Evolutionary conservation across 1,140 invertebrate genomes (phyloP).

Genomic region (Plutomurus gul): DNA sequence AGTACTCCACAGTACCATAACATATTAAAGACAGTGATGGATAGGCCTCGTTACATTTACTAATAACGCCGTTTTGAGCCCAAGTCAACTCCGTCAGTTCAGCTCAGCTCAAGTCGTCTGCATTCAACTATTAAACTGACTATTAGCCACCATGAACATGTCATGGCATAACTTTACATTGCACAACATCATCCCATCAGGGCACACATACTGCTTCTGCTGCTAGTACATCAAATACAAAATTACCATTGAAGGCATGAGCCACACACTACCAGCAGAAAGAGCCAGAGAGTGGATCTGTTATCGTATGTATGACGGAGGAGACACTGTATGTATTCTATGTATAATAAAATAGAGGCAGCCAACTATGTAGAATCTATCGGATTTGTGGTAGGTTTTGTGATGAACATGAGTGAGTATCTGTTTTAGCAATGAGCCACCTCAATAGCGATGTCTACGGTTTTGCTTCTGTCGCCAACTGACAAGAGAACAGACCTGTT

Average conservation of each 20-base stretch:
- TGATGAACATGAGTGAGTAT: too few relatives aligned
- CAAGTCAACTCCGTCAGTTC: conserved; percentile 15
- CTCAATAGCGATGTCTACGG: too few relatives aligned
- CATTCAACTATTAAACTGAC: conserved; percentile 24
- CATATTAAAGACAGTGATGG: conserved; percentile 49
- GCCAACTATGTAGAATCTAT: too few relatives aligned
- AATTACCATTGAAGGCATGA: not conserved
- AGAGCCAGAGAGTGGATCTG: too few relatives aligned
- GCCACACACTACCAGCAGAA: not conserved
- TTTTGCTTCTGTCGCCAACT: not conserved
- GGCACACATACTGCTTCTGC: not conserved
- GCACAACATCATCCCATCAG: not conserved
- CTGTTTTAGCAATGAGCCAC: too few relatives aligned
- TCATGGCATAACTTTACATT: conserved; percentile 18
- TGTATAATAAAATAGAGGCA: too few relatives aligned
- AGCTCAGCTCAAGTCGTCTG: not conserved
- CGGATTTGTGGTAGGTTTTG: too few relatives aligned
- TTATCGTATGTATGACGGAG: too few relatives aligned
- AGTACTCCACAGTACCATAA: not conserved
- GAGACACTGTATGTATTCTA: too few relatives aligned
- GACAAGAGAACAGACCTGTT: conserved; percentile 13
- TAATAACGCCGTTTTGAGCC: conserved; percentile 50
- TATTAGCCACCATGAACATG: conserved; percentile 12
- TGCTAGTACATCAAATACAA: not conserved
- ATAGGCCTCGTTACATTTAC: conserved; percentile 50